Base-by-base conservation (phyloP, 2,113 vertebrate genomes). In the Pseudorhombus dupliciocellatus region DNA sequence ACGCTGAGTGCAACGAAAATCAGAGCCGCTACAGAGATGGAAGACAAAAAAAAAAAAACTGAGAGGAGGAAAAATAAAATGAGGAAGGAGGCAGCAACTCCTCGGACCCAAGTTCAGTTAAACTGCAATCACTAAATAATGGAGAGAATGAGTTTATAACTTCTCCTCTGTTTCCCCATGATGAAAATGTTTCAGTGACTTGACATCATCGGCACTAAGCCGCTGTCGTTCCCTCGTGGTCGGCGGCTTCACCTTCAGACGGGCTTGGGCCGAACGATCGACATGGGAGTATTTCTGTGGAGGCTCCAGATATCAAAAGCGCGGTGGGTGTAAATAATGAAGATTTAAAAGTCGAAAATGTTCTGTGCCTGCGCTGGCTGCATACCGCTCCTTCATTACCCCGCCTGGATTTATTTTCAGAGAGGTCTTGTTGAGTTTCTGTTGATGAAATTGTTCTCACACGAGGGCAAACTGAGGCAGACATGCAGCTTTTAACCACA, bases 381-480 rank as follows among this genome's bases (percentile, higher is more conserved):
- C 70, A 80, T 83, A 68, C 64, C 6, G 21, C 77, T 51, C 69
- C 60, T 48, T 83, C 75, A 79, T 84, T 83, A 86, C 50, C 21
- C 48, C 6, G 22, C 24, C 8, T 2, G 61, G 31, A 59, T 83
- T 68, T 11, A 12, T 37, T 12, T 12, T 11, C 34, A 37, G 34
- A 37, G 76, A 52, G 57, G 71, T 59, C 80, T 79, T 37, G 73
- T 73, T 62, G 65, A 66, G 64, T 77, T 74, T 58, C 71, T 85
- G 86, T 90, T 86, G 85, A 90, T 88, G 85, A 88, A 90, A 87
- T 66, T 79, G 80, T 84, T 86, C 76, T 87, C 78, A 59, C 71
- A 58, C 72, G 64, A 60, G 51, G 24, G 77, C 53, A 81, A 73
- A 83, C 30, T 11, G 77, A 78, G 31, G 72, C 69, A 70, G 79